These are phyloP conservation scores for Ovis aries DNA, from an alignment of 2,113 vertebrate genomes.

Conservation along the genomic window DNA sequence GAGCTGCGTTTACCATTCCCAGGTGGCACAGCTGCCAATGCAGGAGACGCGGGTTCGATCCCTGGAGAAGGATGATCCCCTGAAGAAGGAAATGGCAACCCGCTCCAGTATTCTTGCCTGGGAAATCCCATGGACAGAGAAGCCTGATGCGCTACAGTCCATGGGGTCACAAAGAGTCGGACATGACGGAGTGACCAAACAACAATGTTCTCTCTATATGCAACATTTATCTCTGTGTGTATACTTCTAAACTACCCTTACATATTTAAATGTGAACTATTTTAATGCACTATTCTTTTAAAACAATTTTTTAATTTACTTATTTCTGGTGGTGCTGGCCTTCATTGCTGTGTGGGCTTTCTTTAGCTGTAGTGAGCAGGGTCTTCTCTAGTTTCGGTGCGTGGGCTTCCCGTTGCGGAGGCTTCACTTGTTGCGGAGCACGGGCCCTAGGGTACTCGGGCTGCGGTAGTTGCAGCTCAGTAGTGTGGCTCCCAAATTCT, in stretches of 20 bases:
- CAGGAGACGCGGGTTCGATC: fast-evolving
- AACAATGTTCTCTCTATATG: not conserved
- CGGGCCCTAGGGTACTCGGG: not conserved
- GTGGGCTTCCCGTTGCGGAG: not conserved
- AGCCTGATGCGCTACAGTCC: not conserved
- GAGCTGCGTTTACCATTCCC: not conserved
- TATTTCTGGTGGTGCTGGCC: not conserved
- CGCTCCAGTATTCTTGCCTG: not conserved
- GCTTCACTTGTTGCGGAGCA: not conserved
- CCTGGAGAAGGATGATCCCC: not conserved
- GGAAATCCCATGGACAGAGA: not conserved
- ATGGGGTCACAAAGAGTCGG: not conserved
- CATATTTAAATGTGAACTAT: not conserved
- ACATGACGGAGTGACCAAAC: not conserved
- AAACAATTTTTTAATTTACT: fast-evolving
- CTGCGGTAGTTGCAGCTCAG: not conserved
- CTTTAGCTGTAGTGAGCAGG: not conserved
- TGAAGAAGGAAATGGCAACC: not conserved
- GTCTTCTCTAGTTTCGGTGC: not conserved
- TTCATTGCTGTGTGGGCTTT: not conserved
- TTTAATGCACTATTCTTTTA: not conserved
- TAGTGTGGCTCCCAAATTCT: not conserved
- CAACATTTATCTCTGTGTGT: not conserved
- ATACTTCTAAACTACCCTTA: not conserved
- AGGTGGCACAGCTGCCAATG: not conserved